Percentiles rank a stretch among this genome's conserved stretches.
Evolutionary conservation across 2,113 vertebrate genomes (phyloP).

Genomic region (Gymnobelideus leadbeateri): DNA sequence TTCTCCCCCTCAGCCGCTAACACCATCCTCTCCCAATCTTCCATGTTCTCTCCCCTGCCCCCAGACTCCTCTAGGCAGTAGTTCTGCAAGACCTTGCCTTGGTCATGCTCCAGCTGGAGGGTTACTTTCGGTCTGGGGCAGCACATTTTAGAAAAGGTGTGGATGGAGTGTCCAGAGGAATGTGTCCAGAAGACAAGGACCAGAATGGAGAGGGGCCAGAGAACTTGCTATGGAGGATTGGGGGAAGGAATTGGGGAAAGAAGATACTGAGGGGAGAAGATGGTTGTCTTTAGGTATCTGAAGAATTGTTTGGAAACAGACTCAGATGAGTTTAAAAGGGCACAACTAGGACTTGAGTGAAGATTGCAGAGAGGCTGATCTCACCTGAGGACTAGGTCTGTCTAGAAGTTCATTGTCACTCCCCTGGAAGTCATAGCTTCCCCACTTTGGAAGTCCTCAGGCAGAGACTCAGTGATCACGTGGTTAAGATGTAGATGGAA

Average conservation of each 20-base stretch:
- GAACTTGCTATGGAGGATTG: neutral
- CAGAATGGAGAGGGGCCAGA: neutral
- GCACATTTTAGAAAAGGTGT: neutral
- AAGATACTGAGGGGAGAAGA: neutral
- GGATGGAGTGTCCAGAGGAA: neutral
- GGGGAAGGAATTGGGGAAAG: neutral
- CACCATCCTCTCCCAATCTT: no score
- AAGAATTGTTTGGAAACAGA: neutral
- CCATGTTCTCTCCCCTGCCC: no score
- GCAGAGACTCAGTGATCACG: no score
- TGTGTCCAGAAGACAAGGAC: neutral
- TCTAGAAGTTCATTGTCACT: neutral
- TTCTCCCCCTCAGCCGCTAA: no score
- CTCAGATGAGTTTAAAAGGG: neutral
- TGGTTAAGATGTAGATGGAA: no score
- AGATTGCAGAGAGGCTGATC: neutral
- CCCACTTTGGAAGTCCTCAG: neutral
- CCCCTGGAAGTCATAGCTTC: neutral
- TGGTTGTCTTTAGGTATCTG: neutral
- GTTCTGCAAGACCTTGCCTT: neutral
- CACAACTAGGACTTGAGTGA: neutral
- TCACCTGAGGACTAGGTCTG: neutral
- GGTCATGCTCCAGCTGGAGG: neutral
- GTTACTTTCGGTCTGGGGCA: neutral
- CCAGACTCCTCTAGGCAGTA: no score